Evolutionary conservation across 1,140 invertebrate genomes (phyloP), one percentile per base, ranked within the genome.

Genomic region (Mamestra configurata): DNA sequence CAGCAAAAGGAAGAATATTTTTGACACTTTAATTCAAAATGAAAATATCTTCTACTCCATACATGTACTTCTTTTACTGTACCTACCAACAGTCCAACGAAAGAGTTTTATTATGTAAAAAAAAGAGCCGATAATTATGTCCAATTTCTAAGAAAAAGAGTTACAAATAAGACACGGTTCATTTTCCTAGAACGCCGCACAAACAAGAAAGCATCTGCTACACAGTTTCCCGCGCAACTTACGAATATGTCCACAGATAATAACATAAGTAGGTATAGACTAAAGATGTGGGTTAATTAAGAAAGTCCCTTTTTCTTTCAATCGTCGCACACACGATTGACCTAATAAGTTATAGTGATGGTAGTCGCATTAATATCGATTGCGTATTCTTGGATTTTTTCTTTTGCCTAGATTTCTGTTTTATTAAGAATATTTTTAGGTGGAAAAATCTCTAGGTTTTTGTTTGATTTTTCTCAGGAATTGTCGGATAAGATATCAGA

Each of bases 271-370:
- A 64, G 22, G 15, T 15, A 59, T 59, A 59, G 22, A 31, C n/a
- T 40, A n/a, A 66, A 40, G 35, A 66, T 40, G 61, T 66, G 35
- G 61, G 61, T 66, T 66, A 66, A 66, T 66, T 66, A 66, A 40
- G 18, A 40, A 13, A 40, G 61, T 11, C 35, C 61, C 61, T 66
- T 66, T 64, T 66, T 37, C 31, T 66, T 40, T 64, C 8, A 64
- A 64, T 64, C 31, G 3, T 64, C 59, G n/a, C 59, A 66, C 61
- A 66, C 35, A 66, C 61, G 18, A 43, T 40, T 66, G 61, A 66
- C 35, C 61, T 66, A 66, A 66, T 64, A 64, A 64, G 35, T 40
- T 64, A 64, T 59, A 27, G 55, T 31, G 24, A 59, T 57, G 55
- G 55, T 64, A 20, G n/a, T 18, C 2, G 40, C n/a, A 20, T 40